These are phyloP conservation scores for Canis aureus DNA, from an alignment of 2,113 vertebrate genomes.

Conservation along the genomic window DNA sequence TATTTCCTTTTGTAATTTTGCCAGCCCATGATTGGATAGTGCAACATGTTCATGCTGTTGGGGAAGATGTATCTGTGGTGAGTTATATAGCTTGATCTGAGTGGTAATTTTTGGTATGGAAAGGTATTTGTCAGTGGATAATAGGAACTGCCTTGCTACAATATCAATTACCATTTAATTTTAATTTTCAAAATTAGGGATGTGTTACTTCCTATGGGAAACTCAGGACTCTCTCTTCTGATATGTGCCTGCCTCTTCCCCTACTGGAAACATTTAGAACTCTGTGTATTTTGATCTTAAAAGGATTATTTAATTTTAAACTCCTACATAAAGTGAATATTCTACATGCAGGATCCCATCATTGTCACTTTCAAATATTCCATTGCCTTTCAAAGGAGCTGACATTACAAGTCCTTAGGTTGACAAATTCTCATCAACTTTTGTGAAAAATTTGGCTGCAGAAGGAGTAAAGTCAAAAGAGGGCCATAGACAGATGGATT, in stretches of 20 bases:
- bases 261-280: not conserved
- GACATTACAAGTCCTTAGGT: conserved; percentile 59
- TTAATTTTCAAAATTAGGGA: conserved; percentile 59
- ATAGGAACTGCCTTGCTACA: not conserved
- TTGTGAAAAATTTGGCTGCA: conserved; percentile 61
- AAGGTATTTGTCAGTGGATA: conserved; percentile 21
- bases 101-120: conserved; percentile 63
- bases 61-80: conserved; percentile 77
- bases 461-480: conserved; percentile 68
- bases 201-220: not conserved
- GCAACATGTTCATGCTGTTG: conserved; percentile 74
- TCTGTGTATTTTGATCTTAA: conserved; percentile 55
- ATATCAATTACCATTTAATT: conserved; percentile 31
- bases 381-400: conserved; percentile 65
- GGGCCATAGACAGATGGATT: conserved; percentile 68
- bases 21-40: conserved; percentile 84
- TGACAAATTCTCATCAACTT: conserved; percentile 71
- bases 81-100: conserved; percentile 64
- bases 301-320: conserved; percentile 52
- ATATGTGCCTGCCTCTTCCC: not conserved
- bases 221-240: not conserved
- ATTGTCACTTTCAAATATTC: conserved; percentile 58
- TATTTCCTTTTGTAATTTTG: conserved; percentile 86
- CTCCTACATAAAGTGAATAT: conserved; percentile 27
- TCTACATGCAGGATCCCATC: not conserved